Percentiles rank a stretch among this genome's conserved stretches.
These are phyloP conservation scores for Prostheceraeus crozeri DNA, from an alignment of 2,888 invertebrate genomes.

Conservation along the genomic window DNA sequence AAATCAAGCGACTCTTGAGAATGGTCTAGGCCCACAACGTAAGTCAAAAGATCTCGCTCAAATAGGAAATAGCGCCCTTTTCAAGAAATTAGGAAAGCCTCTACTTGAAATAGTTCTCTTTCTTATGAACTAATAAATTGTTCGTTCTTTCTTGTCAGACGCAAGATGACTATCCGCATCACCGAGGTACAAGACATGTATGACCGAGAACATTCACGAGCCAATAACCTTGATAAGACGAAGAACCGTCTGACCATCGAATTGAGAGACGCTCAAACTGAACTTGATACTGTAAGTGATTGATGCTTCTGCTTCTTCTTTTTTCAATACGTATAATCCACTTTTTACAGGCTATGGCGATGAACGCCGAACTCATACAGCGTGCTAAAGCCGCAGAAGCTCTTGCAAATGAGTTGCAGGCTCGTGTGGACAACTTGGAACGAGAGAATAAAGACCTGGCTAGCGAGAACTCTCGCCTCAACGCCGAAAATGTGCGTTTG, in stretches of 20 bases:
- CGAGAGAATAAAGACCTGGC: conserved; percentile 29
- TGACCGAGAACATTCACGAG: conserved; percentile 81
- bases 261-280: conserved; percentile 94
- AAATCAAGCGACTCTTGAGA: too few relatives aligned
- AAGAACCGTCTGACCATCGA: conserved; percentile 94
- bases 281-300: conserved; percentile 75
- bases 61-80: too few relatives aligned
- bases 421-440: conserved; percentile 62
- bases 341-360: conserved; percentile 35
- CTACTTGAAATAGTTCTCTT: too few relatives aligned
- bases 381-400: conserved; percentile 62
- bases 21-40: too few relatives aligned
- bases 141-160: conserved; percentile 44
- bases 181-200: conserved; percentile 90
- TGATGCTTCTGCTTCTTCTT: neutral
- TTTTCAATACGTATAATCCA: too few relatives aligned
- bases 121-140: too few relatives aligned
- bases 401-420: conserved; percentile 80
- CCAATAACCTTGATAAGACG: conserved; percentile 85
- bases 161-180: conserved; percentile 51
- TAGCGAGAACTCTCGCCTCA: conserved; percentile 24
- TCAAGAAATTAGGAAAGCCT: too few relatives aligned
- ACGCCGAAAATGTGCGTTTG: conserved; percentile 67
- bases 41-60: too few relatives aligned
- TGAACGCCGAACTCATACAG: conserved; percentile 47